These are phyloP conservation scores for Deroptyus accipitrinus DNA, from an alignment of 2,113 vertebrate species.

Conservation along the genomic window DNA sequence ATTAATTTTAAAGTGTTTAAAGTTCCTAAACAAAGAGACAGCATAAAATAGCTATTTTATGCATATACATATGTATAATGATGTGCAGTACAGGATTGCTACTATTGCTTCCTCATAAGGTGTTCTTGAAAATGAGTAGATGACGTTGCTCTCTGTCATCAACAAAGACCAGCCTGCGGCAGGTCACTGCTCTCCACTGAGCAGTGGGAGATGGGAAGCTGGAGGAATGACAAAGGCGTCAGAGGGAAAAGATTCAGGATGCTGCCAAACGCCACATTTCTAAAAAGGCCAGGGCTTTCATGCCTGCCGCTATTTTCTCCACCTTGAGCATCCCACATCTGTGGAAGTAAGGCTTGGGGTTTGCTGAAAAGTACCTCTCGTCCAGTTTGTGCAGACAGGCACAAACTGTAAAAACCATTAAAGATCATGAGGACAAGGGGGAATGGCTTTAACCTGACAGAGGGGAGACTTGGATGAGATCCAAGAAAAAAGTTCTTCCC, in stretches of 20 bases:
- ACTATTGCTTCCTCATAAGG: not conserved
- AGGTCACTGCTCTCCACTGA: not conserved
- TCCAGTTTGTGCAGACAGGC: not conserved
- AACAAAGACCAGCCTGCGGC: fast-evolving
- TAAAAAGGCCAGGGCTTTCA: not conserved
- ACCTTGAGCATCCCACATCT: fast-evolving
- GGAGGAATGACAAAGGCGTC: fast-evolving
- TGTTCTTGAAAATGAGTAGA: fast-evolving
- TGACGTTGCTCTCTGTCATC: not conserved
- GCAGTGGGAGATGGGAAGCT: fast-evolving
- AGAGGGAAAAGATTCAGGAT: not conserved
- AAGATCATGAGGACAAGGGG: not conserved
- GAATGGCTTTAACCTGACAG: not conserved
- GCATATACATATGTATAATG: fast-evolving
- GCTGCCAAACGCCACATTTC: not conserved
- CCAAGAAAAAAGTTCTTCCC: not conserved
- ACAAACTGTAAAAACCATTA: fast-evolving
- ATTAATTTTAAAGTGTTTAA: not conserved
- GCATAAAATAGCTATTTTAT: not conserved
- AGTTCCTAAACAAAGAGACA: not conserved
- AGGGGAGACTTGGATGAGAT: not conserved
- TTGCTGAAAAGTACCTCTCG: not conserved
- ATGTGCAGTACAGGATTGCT: fast-evolving
- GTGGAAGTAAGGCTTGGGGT: not conserved
- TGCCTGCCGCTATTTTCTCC: not conserved